These are phyloP conservation scores for Cyprinodon tularosa DNA, from an alignment of 2,113 vertebrate genomes.

Conservation along the genomic window DNA sequence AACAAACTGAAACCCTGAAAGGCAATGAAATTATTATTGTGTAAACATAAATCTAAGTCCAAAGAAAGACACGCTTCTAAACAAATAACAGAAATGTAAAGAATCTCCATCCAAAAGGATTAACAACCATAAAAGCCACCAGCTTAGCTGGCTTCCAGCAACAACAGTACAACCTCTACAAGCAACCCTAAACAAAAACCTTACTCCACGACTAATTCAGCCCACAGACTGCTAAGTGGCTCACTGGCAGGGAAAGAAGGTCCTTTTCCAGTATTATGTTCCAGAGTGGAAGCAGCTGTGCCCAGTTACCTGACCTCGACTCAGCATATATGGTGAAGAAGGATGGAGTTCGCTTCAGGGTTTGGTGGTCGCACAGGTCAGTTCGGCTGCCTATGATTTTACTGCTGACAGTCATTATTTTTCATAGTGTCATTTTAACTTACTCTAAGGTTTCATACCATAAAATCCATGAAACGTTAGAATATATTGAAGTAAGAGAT, in stretches of 20 bases:
- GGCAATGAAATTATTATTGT: neutral
- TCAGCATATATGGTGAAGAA: neutral
- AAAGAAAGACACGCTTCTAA: no score
- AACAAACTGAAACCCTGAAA: neutral
- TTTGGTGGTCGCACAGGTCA: no score
- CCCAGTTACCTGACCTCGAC: neutral
- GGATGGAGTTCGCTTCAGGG: no score
- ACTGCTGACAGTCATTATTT: no score
- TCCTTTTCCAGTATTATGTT: neutral
- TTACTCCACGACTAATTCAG: neutral
- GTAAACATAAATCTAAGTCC: neutral
- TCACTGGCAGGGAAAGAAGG: neutral
- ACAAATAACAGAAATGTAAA: neutral
- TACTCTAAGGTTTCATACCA: no score
- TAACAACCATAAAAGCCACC: neutral
- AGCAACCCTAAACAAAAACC: neutral
- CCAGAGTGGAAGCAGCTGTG: neutral
- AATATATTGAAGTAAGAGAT: no score
- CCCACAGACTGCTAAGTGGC: neutral
- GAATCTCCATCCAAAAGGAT: neutral
- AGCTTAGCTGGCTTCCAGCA: neutral
- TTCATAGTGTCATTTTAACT: no score
- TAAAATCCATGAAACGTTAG: no score
- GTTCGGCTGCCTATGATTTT: no score
- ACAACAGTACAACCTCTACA: neutral